Conservation (phyloP, 2,888 invertebrate species). For the Psylliodes chrysocephalus region DNA sequence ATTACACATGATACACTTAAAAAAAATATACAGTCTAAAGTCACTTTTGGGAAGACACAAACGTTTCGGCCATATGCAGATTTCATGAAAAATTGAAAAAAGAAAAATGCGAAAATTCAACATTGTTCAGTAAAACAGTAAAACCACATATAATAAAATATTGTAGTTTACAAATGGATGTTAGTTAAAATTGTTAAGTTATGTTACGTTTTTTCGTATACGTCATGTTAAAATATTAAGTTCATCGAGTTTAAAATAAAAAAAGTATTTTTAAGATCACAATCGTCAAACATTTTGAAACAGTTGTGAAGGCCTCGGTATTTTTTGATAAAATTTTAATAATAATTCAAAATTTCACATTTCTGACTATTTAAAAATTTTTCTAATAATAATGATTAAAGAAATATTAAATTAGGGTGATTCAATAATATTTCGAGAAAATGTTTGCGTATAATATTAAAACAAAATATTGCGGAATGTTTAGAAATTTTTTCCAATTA, state of each 20-base stretch:
- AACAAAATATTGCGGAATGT: too few relatives aligned
- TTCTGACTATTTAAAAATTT: too few relatives aligned
- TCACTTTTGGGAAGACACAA: slow-evolving; percentile 63
- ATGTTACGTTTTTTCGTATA: slow-evolving; percentile 52
- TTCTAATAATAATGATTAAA: too few relatives aligned
- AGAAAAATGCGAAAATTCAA: slow-evolving; percentile 50
- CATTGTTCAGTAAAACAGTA: slow-evolving; percentile 54
- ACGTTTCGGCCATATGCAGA: slow-evolving; percentile 57
- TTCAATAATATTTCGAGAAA: too few relatives aligned
- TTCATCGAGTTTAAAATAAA: slow-evolving; percentile 41
- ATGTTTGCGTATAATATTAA: too few relatives aligned
- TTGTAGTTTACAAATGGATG: slow-evolving; percentile 52
- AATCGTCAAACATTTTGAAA: too few relatives aligned
- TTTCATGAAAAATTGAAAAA: too few relatives aligned
- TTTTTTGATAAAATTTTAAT: too few relatives aligned
- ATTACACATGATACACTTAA: slow-evolving; percentile 43
- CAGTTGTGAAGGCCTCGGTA: too few relatives aligned
- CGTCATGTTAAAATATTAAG: slow-evolving; percentile 50
- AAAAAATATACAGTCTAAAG: slow-evolving; percentile 49
- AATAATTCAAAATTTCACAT: too few relatives aligned
- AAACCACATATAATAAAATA: slow-evolving; percentile 58
- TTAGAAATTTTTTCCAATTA: too few relatives aligned
- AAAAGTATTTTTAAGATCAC: slow-evolving; percentile 50
- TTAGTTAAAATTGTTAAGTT: slow-evolving; percentile 54
- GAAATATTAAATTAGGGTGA: too few relatives aligned